Evolutionary conservation across 2,797 vertebrate genomes (phyloP).

Genomic region (Chrosomus eos): DNA sequence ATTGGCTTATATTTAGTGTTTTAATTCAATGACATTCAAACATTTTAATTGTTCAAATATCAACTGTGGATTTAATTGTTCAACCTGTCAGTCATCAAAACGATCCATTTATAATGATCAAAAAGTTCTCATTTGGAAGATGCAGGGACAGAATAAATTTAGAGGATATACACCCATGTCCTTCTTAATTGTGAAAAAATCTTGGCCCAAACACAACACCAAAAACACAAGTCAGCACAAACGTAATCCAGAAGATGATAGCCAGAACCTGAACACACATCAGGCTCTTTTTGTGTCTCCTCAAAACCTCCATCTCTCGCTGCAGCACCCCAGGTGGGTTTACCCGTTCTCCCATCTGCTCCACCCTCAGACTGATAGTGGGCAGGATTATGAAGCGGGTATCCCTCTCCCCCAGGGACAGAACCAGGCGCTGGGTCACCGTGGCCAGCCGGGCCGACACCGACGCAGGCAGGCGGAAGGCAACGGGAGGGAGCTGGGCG

Average conservation of each 20-base stretch:
- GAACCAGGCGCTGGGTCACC: constrained; percentile 76
- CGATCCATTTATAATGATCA: background rate
- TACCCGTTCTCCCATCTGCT: constrained; percentile 74
- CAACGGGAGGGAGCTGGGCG: constrained; percentile 66
- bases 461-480: constrained; percentile 65
- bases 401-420: constrained; percentile 77
- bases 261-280: constrained; percentile 77
- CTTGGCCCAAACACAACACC: constrained; percentile 77
- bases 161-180: background rate
- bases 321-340: constrained; percentile 49
- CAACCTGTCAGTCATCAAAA: background rate
- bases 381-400: constrained; percentile 78
- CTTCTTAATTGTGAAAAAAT: constrained; percentile 66
- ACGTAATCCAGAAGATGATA: constrained; percentile 76
- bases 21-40: background rate
- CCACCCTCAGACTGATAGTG: constrained; percentile 81
- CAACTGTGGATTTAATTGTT: background rate
- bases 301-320: constrained; percentile 63
- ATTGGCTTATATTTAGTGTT: background rate
- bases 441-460: constrained; percentile 64
- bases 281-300: constrained; percentile 70
- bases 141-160: background rate
- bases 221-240: constrained; percentile 76
- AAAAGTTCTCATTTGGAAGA: background rate
- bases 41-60: background rate